phyloP scores from a whole-genome alignment of 2,113 vertebrate species.

The Crotalus helleri region DNA sequence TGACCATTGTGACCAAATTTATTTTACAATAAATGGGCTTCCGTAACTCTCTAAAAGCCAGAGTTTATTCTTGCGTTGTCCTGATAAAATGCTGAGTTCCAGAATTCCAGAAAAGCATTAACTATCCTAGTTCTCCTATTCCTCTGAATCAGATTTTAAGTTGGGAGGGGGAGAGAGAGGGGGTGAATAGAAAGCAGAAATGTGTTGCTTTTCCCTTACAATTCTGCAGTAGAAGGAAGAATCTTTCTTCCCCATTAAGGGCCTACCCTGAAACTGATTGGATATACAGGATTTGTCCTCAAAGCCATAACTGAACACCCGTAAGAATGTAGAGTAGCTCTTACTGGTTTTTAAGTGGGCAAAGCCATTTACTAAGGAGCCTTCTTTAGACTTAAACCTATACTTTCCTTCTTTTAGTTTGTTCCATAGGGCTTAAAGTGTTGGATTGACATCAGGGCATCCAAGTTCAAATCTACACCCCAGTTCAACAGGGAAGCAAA shows the following conservation, averaged over 20 bases:
- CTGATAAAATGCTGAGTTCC: background rate
- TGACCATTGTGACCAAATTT: background rate
- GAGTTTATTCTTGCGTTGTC: background rate
- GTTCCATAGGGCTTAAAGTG: background rate
- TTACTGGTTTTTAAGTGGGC: background rate
- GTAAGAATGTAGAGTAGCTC: background rate
- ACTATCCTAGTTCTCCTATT: background rate
- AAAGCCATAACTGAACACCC: background rate
- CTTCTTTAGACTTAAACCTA: background rate
- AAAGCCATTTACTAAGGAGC: background rate
- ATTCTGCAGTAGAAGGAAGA: background rate
- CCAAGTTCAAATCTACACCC: background rate
- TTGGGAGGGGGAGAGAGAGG: background rate
- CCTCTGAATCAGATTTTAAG: background rate
- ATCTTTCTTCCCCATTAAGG: background rate
- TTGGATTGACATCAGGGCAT: background rate
- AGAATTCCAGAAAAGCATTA: background rate
- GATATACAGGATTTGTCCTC: background rate
- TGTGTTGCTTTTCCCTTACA: background rate
- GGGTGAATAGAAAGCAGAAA: background rate
- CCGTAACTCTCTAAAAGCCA: background rate
- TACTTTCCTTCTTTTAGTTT: background rate
- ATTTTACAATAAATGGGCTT: background rate
- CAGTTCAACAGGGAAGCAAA: background rate
- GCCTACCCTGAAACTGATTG: background rate